Conservation (phyloP, 2,888 invertebrate genomes). For the Emmelina monodactyla region DNA sequence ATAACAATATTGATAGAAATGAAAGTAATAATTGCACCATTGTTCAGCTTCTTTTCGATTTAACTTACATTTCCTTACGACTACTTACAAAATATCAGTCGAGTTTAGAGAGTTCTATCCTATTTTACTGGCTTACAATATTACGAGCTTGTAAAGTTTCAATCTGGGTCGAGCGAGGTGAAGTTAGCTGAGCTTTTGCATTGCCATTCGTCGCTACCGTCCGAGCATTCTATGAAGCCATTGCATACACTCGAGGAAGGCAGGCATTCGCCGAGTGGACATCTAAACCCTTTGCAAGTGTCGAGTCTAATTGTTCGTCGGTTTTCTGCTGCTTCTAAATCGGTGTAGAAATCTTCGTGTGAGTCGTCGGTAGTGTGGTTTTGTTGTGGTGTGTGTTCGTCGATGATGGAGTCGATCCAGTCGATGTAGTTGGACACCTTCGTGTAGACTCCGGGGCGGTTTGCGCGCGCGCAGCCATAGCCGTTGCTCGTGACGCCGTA, state of each 20-base stretch:
- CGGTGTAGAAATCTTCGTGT: constrained; percentile 40
- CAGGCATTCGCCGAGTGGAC: constrained; percentile 78
- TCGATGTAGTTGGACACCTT: constrained; percentile 77
- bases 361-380: constrained; percentile 28
- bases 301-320: constrained; percentile 33
- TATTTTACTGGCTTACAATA: constrained; percentile 45
- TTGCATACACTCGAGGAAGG: constrained; percentile 77
- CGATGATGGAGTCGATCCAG: constrained; percentile 72
- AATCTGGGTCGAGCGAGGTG: constrained; percentile 39
- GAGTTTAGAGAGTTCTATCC: constrained; percentile 37
- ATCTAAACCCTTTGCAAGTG: constrained; percentile 73
- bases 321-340: constrained; percentile 51
- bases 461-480: constrained; percentile 80
- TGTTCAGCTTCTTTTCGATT: not conserved
- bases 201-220: constrained; percentile 75
- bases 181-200: constrained; percentile 44
- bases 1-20: not conserved
- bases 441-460: constrained; percentile 82
- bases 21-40: constrained; percentile 3
- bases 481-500: constrained; percentile 81
- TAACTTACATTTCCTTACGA: constrained; percentile 21
- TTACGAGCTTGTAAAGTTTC: constrained; percentile 14
- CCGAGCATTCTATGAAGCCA: constrained; percentile 79
- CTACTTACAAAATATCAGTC: constrained; percentile 62
- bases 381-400: constrained; percentile 29